Conservation (phyloP, 1,140 invertebrate genomes). For the Drosophila suzukii region DNA sequence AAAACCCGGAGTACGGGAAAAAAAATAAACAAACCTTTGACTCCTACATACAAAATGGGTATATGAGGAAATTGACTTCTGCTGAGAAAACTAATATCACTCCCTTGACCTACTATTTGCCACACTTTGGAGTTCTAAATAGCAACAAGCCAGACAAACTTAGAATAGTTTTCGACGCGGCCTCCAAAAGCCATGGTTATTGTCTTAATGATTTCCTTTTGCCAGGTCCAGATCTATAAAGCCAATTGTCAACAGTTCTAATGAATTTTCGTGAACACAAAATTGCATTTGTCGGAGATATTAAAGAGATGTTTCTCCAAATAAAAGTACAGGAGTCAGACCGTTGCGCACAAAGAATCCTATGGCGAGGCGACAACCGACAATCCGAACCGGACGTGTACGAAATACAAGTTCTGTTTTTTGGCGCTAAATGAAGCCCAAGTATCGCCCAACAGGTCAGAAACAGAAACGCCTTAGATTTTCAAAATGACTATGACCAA, state of each 20-base stretch:
- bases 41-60: conserved; percentile 11
- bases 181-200: conserved; percentile 3
- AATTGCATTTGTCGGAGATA: background rate
- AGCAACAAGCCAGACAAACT: conserved; percentile 30
- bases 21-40: background rate
- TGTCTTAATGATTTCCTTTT: conserved; percentile 33
- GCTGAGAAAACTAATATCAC: background rate
- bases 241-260: conserved; percentile 7
- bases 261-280: conserved; percentile 19
- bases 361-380: conserved; percentile 12
- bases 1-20: background rate
- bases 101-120: conserved; percentile 20
- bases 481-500: conserved; percentile 28
- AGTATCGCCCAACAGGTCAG: conserved; percentile 35
- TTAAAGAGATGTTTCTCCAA: conserved; percentile 21
- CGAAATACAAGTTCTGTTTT: conserved; percentile 37
- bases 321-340: conserved; percentile 16
- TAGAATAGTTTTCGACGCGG: conserved; percentile 25
- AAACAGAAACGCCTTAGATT: conserved; percentile 54
- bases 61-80: background rate
- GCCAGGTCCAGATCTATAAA: conserved; percentile 26
- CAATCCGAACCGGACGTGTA: conserved; percentile 11
- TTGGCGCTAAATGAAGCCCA: conserved; percentile 25
- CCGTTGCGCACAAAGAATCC: conserved; percentile 9
- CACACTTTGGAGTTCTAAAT: conserved; percentile 30